phyloP scores from a whole-genome alignment of 2,888 invertebrate genomes.

The Psylliodes chrysocephalus region DNA sequence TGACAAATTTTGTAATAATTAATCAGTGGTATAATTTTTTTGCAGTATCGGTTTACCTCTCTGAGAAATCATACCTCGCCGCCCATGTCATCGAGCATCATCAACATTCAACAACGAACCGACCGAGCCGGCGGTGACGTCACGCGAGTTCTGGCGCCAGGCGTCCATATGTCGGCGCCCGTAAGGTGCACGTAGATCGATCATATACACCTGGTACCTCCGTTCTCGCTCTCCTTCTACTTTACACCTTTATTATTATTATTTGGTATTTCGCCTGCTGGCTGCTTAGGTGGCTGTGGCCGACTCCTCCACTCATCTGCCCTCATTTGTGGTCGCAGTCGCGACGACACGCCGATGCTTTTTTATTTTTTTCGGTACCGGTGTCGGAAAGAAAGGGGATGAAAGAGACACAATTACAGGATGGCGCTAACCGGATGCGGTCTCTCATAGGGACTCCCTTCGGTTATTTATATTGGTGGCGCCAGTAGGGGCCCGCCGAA shows the following conservation, averaged over 20 bases:
- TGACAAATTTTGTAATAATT: too few relatives aligned
- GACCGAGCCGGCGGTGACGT: conserved; percentile 50
- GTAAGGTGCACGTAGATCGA: conserved; percentile 61
- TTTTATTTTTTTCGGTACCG: not conserved
- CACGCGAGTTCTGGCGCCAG: conserved; percentile 57
- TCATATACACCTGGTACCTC: conserved; percentile 48
- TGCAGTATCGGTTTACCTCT: too few relatives aligned
- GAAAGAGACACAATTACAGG: not conserved
- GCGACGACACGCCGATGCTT: not conserved
- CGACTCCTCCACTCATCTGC: not conserved
- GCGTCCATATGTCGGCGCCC: conserved; percentile 61
- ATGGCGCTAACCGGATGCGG: not conserved
- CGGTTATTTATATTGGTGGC: too few relatives aligned
- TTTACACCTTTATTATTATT: conserved; percentile 4
- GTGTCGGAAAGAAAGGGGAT: not conserved
- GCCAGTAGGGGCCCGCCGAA: too few relatives aligned
- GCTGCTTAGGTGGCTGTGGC: conserved; percentile 3
- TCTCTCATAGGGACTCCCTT: too few relatives aligned
- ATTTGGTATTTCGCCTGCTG: not conserved
- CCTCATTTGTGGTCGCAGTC: not conserved
- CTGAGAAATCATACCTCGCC: too few relatives aligned
- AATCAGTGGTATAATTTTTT: too few relatives aligned
- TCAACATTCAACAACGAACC: conserved; percentile 10
- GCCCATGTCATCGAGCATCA: not conserved
- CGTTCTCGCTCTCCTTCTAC: conserved; percentile 8